Evolutionary conservation across 2,888 invertebrate genomes (phyloP), one percentile per base, ranked within the genome.

Genomic region (Luffia ferchaultella): DNA sequence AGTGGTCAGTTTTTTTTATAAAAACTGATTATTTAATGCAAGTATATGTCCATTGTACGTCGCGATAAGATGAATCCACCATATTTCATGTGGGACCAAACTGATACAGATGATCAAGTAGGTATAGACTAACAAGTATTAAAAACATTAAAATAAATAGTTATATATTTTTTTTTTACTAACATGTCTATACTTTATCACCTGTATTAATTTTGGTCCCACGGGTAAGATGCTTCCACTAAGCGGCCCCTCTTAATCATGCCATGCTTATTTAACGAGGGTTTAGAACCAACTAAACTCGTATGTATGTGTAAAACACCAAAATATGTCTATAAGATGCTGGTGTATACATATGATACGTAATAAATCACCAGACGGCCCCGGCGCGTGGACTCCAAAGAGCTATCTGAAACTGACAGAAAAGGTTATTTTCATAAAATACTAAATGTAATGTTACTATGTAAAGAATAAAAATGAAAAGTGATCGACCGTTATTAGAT

Each of bases 401-500:
- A 12, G 30, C 30, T n/a, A n/a, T 2, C 20, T 46, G 18, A n/a
- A 44, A 30, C 30, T 30, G 41, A 52, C 50, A 18, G 56, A 63
- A 65, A 66, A 65, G 57, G 62, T 76, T 79, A 80, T 80, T 83
- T 83, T 80, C 72, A 54, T 78, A 78, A 73, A 67, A 20, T 48
- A 49, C 43, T 16, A 30, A 45, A 59, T 58, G 70, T 70, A 70
- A 72, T 69, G 65, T 70, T 72, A 67, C 66, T 64, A 70, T 67
- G 63, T 65, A 66, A 69, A 30, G 12, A 30, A n/a, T n/a, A 7
- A 30, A 30, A 71, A 73, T 66, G 57, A 68, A 77, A 51, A 76
- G 76, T 78, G 78, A 79, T 79, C 73, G 71, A 80, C 73, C 76
- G 82, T 83, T 83, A 75, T 77, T 83, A 83, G 82, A 76, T 77